Base-by-base conservation (phyloP, 2,888 invertebrate species). In the Saturnia pavonia region DNA sequence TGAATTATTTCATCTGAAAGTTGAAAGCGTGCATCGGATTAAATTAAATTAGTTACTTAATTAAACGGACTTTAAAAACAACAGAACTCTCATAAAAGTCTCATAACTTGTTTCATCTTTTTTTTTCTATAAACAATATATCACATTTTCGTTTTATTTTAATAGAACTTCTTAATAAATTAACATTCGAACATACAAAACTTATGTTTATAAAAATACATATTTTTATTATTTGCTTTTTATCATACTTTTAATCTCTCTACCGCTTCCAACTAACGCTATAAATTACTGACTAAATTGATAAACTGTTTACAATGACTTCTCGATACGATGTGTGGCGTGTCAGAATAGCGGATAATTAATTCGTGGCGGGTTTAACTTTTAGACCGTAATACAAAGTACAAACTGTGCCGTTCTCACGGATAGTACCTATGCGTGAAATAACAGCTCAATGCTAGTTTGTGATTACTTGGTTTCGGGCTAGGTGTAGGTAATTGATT, bases 1-100 rank as follows among this genome's bases (percentile, higher is more conserved):
- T 97, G 97, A 73, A 74, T 75, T 75, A 87, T 78, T 82, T 88
- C 88, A 78, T 86, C 88, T 88, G 80, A 68, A 83, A 84, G 57
- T 66, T 65, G 3, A 34, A 40, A 3, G n/a, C 6, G 40, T 40
- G 16, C 14, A 54, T 54, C 9, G 9, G 19, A 54, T 22, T 54
- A 9, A n/a, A 51, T 51, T 51, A 7, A 1, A 51, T 51, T n/a
- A n/a, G 51, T n/a, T 51, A n/a, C 22, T n/a, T 51, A n/a, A 19
- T n/a, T 8, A 19, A 7, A 51, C 19, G n/a, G 16, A 14, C 45
- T 45, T 16, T 16, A 0, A 63, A 45, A 65, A 69, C 12, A 40
- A 57, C n/a, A 12, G 19, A 12, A 42, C 7, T 16, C 16, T 45
- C 45, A 45, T 45, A 45, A 12, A 16, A 45, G 14, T 45, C 45